Conservation (phyloP, 2,888 invertebrate species). For the Drosophila macrospina region DNA sequence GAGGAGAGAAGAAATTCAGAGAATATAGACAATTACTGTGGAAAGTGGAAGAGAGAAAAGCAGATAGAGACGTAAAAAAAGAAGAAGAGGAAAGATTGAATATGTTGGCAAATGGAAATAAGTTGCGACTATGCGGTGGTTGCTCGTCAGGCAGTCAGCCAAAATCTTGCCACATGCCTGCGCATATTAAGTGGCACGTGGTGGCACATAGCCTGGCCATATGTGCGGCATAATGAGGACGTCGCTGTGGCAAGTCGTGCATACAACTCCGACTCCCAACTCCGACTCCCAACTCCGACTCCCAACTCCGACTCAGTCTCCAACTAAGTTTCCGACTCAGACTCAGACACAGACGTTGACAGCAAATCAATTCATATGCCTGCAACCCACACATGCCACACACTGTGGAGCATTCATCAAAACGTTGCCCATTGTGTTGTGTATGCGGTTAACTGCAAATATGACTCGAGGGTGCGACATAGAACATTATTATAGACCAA, state of each 20-base stretch:
- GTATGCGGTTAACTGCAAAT: slow-evolving; percentile 71
- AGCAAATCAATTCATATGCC: slow-evolving; percentile 80
- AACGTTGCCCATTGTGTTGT: slow-evolving; percentile 60
- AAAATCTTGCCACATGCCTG: slow-evolving; percentile 74
- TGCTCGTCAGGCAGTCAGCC: slow-evolving; percentile 40
- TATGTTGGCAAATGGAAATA: slow-evolving; percentile 26
- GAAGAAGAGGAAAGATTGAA: slow-evolving; percentile 8
- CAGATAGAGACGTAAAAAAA: background rate
- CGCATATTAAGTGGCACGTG: slow-evolving; percentile 78
- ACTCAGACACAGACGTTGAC: slow-evolving; percentile 53
- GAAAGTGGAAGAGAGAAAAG: background rate
- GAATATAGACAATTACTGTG: background rate
- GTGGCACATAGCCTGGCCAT: slow-evolving; percentile 65
- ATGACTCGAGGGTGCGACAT: slow-evolving; percentile 69
- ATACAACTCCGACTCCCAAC: slow-evolving; percentile 49
- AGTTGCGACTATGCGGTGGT: slow-evolving; percentile 29
- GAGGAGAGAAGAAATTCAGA: slow-evolving; percentile 10
- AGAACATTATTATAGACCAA: slow-evolving; percentile 53
- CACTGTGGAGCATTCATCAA: slow-evolving; percentile 65
- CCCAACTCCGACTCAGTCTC: slow-evolving; percentile 43
- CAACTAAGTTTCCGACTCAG: background rate
- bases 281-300: slow-evolving; percentile 3
- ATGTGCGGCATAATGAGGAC: slow-evolving; percentile 78
- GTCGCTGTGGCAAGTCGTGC: slow-evolving; percentile 70
- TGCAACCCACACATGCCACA: slow-evolving; percentile 20